Base-by-base conservation (phyloP, 2,797 vertebrate genomes). In the Hipposideros larvatus region DNA sequence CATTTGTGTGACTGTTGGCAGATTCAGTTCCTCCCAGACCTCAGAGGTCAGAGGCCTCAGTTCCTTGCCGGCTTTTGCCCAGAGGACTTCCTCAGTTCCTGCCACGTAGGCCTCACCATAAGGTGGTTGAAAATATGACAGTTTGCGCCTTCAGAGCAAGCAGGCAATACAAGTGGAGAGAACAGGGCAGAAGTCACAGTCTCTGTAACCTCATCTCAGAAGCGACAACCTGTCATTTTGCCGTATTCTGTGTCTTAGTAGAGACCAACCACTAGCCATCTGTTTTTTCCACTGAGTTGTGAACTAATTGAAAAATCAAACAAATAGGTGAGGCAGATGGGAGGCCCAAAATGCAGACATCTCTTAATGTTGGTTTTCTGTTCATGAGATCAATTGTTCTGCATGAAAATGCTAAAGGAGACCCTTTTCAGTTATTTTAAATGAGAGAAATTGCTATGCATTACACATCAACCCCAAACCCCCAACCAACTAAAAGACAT, bases 321-420 rank as follows among this genome's bases (percentile, higher is more conserved):
- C 75, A 84, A 75, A 46, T 11, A 90, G 46, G 31, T 90, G 68
- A 92, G 80, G 70, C 70, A 93, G 41, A 70, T 77, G 28, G 26
- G 53, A 94, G 70, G 55, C 51, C 22, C 7, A n/a, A 70, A 71
- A 68, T 80, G 8, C 6, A 61, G 31, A 59, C 14, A 59, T 63
- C 24, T 95, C 7, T 90, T 97, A 85, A 70, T 46, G 46, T 57
- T 86, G 73, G 6, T 78, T 91, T 96, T 95, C 66, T 86, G 28
- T 90, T 71, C 70, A 94, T 68, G 8, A 89, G 93, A 93, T 95
- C 28, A 53, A 11, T 71, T 86, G 18, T 66, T 93, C 37, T 95
- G 31, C 11, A 31, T 16, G 28, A 79, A 94, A 95, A 57, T 93
- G 55, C 63, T 68, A 90, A 74, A 95, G 59, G 59, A 80, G 28